Evolutionary conservation across 2,797 vertebrate species (phyloP), one percentile per base, ranked within the genome.

Genomic region (Coracias cyanogaster): DNA sequence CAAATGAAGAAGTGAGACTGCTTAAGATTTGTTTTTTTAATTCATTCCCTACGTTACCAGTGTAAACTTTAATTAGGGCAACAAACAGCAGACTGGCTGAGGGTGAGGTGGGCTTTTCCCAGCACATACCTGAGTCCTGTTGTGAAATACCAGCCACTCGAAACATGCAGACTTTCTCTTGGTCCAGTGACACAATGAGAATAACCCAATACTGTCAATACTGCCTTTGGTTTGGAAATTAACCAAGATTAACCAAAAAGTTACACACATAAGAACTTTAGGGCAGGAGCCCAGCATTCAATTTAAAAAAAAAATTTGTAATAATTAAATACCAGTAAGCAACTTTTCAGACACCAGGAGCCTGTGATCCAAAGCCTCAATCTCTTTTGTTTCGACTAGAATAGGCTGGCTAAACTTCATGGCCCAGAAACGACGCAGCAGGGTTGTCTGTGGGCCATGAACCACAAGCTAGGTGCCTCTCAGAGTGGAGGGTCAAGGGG

Each of bases 41-140:
- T 80, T 95, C 64, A 90, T 94, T 89, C 70, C 86, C 94, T 93
- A 71, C 82, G 86, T 84, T 93, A 95, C 94, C 25, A 1, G 19
- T 26, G n/a, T 94, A 94, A 94, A 94, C 86, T 90, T 90, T 76
- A 80, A 94, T 94, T 93, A 92, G 57, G 33, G 19, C 49, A 84
- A 48, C 79, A 74, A 80, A 49, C 46, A 90, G 93, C 46, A 55
- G 69, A 86, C 22, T 8, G 2, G 39, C 60, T 48, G 60, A 43
- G 90, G 74, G 91, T 66, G 86, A 91, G 93, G 93, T 94, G 85
- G 74, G 52, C 37, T 90, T 95, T 86, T 92, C 83, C 64, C 90
- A 71, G 78, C 4, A 2, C 88, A 71, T 93, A 96, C 93, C 93
- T 95, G 93, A 77, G 82, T 39, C 77, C 28, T 0, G 2, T 95